Percentiles rank a stretch among this genome's conserved stretches.
phyloP scores from a whole-genome alignment of 2,113 vertebrate genomes.

The Gallinago undulata region DNA sequence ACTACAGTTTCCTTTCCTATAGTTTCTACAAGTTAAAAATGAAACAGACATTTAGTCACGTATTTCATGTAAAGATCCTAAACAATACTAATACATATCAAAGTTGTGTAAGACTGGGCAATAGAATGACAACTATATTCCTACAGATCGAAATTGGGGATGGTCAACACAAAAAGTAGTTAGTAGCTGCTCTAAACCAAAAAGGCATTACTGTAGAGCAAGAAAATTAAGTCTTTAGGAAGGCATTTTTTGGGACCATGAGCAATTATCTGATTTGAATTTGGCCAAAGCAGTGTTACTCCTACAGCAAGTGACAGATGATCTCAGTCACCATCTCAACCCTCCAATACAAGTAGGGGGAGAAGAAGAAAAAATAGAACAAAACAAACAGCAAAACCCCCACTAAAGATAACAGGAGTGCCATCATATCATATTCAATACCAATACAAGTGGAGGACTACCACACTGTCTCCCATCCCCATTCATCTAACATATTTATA shows the following conservation, averaged over 20 bases:
- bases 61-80: background rate
- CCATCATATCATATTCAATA: background rate
- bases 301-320: background rate
- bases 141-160: background rate
- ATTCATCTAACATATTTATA: too few species aligned
- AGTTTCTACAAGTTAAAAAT: background rate
- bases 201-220: background rate
- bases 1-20: background rate
- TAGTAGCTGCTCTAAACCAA: background rate
- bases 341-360: fast-evolving
- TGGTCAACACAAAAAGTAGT: background rate
- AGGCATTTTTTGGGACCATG: background rate
- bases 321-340: background rate
- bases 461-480: background rate
- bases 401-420: background rate
- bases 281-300: background rate
- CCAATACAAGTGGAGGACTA: background rate
- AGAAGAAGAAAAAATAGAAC: background rate
- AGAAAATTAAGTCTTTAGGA: background rate
- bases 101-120: background rate
- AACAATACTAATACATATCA: background rate
- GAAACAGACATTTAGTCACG: background rate
- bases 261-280: background rate
- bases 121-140: background rate
- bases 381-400: background rate